Evolutionary conservation across 1,140 invertebrate species (phyloP).

Genomic region (Zaprionus vittiger): DNA sequence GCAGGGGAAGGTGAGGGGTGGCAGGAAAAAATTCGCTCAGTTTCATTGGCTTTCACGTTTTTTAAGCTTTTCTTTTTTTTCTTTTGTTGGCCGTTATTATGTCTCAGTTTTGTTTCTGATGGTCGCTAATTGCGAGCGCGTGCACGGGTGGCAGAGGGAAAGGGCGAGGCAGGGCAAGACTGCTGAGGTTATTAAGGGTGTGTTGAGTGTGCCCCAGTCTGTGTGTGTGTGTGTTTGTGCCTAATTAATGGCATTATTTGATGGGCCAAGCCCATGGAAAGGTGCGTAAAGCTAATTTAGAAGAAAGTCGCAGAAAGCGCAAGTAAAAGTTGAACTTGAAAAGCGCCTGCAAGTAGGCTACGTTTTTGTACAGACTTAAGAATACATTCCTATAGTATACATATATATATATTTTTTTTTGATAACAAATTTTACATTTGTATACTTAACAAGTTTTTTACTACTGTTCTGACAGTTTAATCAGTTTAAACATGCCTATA

Average conservation of each 20-base stretch:
- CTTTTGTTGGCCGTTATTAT: slow-evolving; percentile 57
- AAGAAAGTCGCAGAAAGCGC: slow-evolving; percentile 23
- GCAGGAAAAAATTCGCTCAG: slow-evolving; percentile 32
- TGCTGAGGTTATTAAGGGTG: slow-evolving; percentile 39
- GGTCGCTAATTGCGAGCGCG: slow-evolving; percentile 66
- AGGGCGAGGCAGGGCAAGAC: slow-evolving; percentile 1
- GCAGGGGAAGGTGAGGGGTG: background rate
- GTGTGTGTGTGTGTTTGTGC: slow-evolving; percentile 44
- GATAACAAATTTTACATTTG: too few relatives aligned
- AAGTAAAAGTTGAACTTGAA: slow-evolving; percentile 36
- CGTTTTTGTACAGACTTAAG: slow-evolving; percentile 1
- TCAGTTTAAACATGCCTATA: too few relatives aligned
- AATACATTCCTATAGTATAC: too few relatives aligned
- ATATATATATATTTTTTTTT: too few relatives aligned
- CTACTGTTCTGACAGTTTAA: too few relatives aligned
- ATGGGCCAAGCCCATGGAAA: slow-evolving; percentile 58
- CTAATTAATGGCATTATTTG: slow-evolving; percentile 81
- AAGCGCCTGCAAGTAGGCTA: slow-evolving; percentile 48
- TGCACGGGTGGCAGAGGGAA: slow-evolving; percentile 5
- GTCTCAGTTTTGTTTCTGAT: slow-evolving; percentile 74
- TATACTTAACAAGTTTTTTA: too few relatives aligned
- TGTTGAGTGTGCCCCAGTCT: slow-evolving; percentile 28
- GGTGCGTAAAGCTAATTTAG: slow-evolving; percentile 51
- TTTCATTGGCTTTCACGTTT: slow-evolving; percentile 49
- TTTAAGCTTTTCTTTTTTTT: slow-evolving; percentile 40